Base-by-base conservation (phyloP, 1,140 invertebrate species). In the Microplitis mediator region DNA sequence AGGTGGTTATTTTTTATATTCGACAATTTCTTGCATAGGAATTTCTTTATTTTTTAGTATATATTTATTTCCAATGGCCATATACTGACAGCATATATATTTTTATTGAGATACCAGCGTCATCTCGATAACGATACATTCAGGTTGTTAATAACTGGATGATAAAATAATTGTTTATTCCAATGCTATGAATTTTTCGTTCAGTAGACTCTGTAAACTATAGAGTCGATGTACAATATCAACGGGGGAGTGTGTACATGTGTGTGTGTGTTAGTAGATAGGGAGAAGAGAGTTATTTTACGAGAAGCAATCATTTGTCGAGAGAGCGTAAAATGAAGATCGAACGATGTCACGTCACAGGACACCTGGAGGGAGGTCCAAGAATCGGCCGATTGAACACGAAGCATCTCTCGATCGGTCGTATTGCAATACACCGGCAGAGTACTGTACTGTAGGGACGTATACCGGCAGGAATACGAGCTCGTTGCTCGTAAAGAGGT, bases 401-500 rank as follows among this genome's bases (percentile, higher is more conserved):
- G 60, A 62, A 32, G 60, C 14, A 62, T 62, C 60, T 56, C 52
- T 36, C 34, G 60, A 62, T 62, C 35, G 60, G 4, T 62, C 34
- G 34, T 62, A 62, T 62, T 11, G 39, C 39, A 2, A 73, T 56
- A 56, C 32, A 11, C 66, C 13, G 45, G 23, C 23, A 23, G 23
- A 23, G 23, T 23, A 23, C 23, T 23, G 23, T 23, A 23, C 23
- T 23, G 34, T 62, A 62, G n/a, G 6, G 39, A 4, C 3, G 71
- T 56, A 56, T 13, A 11, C 66, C 13, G 45, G 34, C 34, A 58
- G 54, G 31, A 69, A 58, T 54, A 69, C 16, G 11, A 36, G 50
- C 65, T 67, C 65, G 50, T 66, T 39, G 77, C 79, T 81, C 79
- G 79, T 82, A 82, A 82, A 83, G 77, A 80, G 77, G 66, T 77